Evolutionary conservation across 1,140 invertebrate species (phyloP), one percentile per base, ranked within the genome.

Genomic region (Monochamus saltuarius): DNA sequence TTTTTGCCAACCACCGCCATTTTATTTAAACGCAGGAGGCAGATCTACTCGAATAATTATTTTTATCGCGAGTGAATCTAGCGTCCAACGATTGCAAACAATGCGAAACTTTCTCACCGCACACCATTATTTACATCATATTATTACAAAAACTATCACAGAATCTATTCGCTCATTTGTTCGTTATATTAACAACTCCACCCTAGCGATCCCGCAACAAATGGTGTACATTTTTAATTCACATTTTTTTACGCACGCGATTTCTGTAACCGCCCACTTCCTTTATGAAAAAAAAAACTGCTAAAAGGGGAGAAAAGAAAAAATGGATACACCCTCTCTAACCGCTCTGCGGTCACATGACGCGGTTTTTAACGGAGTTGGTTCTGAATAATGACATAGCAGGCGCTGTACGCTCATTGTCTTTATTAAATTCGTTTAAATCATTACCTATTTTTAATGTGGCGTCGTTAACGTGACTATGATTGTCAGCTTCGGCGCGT

Each of bases 211-310:
- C 42, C 16, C 39, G 16, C 52, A 42, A 43, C 47, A 43, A 59
- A 59, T 43, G 52, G 39, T 17, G 43, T 49, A 43, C 52, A 54
- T 55, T 60, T 60, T 60, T 60, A 54, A 60, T 60, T 60, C 45
- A 52, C 37, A 54, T 60, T 60, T 60, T 60, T 60, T 55, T 35
- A 60, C 59, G 59, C 59, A 60, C 59, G 59, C 59, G 59, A 60
- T 60, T 60, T 46, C 43, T n/a, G 14, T 60, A 10, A 17, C 50
- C 59, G 50, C 59, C 59, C 37, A 60, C 59, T 60, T 60, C 59
- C 59, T 60, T 34, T 55, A 56, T 11, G 22, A 56, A 56, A 56
- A 56, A 56, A 56, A 56, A 56, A 40, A 36, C 38, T 16, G 42
- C 42, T 56, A 14, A 45, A 45, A 42, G 53, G 53, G 53, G 39